phyloP scores from a whole-genome alignment of 2,888 invertebrate species.

The Drosophila subquinaria region DNA sequence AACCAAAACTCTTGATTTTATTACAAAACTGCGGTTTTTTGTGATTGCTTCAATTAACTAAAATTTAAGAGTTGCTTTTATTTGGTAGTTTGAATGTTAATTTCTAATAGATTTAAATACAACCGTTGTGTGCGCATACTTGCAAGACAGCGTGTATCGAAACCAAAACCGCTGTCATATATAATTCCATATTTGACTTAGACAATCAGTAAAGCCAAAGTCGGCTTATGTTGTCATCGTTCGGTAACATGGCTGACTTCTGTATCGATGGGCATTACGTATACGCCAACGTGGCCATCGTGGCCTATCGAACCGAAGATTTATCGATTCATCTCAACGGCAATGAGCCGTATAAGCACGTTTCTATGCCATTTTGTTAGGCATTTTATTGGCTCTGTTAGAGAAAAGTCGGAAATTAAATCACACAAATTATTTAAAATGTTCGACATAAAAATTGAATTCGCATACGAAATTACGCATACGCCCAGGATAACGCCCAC shows the following conservation, averaged over 20 bases:
- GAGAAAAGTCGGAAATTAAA: conserved; percentile 71
- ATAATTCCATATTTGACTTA: conserved; percentile 71
- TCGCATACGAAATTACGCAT: conserved; percentile 46
- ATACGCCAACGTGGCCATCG: conserved; percentile 60
- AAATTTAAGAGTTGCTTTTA: conserved; percentile 8
- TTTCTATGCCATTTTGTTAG: conserved; percentile 36
- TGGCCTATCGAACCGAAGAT: conserved; percentile 19
- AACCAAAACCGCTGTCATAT: conserved; percentile 22
- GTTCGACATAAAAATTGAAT: conserved; percentile 68
- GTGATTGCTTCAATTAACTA: background rate
- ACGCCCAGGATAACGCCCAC: conserved; percentile 9
- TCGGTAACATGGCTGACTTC: conserved; percentile 45
- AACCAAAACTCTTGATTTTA: background rate
- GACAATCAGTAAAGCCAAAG: conserved; percentile 63
- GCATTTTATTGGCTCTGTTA: conserved; percentile 70
- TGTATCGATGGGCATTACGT: conserved; percentile 49
- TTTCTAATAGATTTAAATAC: background rate
- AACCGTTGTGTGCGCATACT: conserved; percentile 18
- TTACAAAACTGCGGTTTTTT: background rate
- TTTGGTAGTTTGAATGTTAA: background rate
- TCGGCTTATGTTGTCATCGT: conserved; percentile 74
- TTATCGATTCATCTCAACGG: conserved; percentile 49
- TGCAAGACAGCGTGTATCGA: conserved; percentile 39
- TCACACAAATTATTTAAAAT: conserved; percentile 77
- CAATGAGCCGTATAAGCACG: conserved; percentile 70